A percentile compares a stretch with the other conserved stretches of the same genome.
These are phyloP conservation scores for Lepidocyrtoides sp. DNA, from an alignment of 2,888 invertebrate genomes.

Conservation along the genomic window DNA sequence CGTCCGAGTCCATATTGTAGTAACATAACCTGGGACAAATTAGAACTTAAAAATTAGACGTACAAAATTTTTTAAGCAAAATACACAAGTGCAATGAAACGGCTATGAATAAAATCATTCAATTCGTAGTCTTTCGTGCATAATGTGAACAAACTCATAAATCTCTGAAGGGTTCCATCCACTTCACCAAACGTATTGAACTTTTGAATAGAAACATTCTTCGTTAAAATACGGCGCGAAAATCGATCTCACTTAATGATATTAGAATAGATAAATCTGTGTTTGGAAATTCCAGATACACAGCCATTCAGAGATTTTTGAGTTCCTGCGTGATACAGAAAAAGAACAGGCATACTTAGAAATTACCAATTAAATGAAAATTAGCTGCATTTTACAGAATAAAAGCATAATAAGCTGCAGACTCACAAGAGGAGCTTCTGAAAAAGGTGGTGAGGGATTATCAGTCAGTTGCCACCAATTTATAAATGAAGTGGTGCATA, in stretches of 20 bases:
- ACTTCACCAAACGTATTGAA: not conserved
- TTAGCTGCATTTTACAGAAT: constrained; percentile 60
- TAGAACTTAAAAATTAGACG: constrained; percentile 27
- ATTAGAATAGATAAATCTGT: no score
- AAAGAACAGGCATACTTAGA: constrained; percentile 28
- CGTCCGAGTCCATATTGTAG: not conserved
- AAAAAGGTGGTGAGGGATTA: constrained; percentile 27
- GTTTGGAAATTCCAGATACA: not conserved
- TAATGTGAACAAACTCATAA: not conserved
- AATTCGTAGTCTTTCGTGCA: no score
- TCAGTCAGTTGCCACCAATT: constrained; percentile 47
- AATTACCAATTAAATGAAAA: constrained; percentile 27
- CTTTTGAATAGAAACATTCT: not conserved
- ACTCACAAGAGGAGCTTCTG: constrained; percentile 71
- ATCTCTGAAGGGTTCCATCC: constrained; percentile 12
- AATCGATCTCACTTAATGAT: no score
- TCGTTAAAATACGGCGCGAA: no score
- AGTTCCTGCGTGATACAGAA: constrained; percentile 26
- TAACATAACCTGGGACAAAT: constrained; percentile 2
- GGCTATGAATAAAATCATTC: no score
- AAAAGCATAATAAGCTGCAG: constrained; percentile 60
- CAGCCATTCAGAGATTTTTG: constrained; percentile 16
- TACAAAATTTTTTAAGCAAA: constrained; percentile 6
- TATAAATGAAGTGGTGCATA: constrained; percentile 42
- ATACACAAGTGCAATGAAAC: no score